Conservation (phyloP, 1,140 invertebrate species). For the Cotesia typhae region DNA sequence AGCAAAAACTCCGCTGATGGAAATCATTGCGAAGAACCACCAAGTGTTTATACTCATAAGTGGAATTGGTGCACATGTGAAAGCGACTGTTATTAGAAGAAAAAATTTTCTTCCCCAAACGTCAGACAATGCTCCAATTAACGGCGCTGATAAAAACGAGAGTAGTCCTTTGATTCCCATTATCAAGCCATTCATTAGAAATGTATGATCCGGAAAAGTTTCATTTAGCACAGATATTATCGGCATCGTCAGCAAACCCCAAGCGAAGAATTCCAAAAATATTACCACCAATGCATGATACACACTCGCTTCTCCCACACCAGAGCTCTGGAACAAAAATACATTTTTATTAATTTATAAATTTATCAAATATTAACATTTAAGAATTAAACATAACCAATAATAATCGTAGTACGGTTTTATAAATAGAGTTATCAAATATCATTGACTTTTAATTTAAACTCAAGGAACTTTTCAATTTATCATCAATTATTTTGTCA, state of each 20-base stretch:
- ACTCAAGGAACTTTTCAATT: too few species aligned
- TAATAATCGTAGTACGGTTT: too few species aligned
- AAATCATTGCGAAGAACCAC: constrained; percentile 99
- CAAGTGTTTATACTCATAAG: constrained; percentile 99
- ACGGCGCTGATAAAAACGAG: constrained; percentile 95
- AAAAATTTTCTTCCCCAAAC: constrained; percentile 99
- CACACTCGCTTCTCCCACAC: constrained; percentile 91
- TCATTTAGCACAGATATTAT: constrained; percentile 96
- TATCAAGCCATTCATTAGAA: constrained; percentile 99
- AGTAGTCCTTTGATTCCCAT: constrained; percentile 98
- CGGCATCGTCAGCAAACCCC: constrained; percentile 97
- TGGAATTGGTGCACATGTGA: constrained; percentile 98
- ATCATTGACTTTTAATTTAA: too few species aligned
- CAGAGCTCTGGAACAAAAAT: constrained; percentile 74
- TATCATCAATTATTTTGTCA: too few species aligned
- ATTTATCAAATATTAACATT: constrained; percentile 29
- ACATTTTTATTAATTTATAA: constrained; percentile 22
- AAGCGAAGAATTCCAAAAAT: constrained; percentile 99
- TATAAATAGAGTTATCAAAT: too few species aligned
- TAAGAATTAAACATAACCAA: constrained; percentile 30
- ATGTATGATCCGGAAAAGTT: constrained; percentile 98
- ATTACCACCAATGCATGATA: constrained; percentile 99
- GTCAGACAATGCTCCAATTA: constrained; percentile 97
- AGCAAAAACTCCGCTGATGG: constrained; percentile 97
- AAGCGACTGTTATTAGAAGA: constrained; percentile 97